Conservation (phyloP, 2,797 vertebrate genomes). For the Urosaurus nigricauda region DNA sequence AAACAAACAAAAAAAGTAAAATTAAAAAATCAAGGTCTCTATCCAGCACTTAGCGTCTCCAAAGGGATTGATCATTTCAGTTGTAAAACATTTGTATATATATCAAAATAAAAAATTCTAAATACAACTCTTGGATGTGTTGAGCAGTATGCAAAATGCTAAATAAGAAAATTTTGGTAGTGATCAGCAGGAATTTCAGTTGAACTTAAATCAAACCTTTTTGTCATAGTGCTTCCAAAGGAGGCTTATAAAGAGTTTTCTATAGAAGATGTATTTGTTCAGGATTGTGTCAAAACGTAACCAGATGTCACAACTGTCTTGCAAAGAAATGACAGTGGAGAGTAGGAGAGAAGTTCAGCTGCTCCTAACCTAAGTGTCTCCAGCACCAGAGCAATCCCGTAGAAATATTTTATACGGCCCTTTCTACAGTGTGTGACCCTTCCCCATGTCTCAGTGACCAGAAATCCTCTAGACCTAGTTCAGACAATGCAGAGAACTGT, state of each 20-base stretch:
- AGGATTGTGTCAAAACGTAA: not conserved
- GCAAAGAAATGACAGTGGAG: not conserved
- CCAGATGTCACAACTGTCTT: not conserved
- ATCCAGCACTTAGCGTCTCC: not conserved
- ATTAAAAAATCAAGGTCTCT: not conserved
- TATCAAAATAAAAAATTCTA: conserved; percentile 15
- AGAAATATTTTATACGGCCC: no score
- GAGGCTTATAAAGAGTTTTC: not conserved
- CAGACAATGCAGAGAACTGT: no score
- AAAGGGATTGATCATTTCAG: conserved; percentile 1
- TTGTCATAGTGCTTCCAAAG: not conserved
- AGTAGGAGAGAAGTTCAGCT: not conserved
- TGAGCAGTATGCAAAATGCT: not conserved
- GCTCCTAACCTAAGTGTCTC: not conserved
- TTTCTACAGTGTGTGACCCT: no score
- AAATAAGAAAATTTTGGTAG: not conserved
- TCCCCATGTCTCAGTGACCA: no score
- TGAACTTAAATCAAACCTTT: not conserved
- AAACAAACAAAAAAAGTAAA: not conserved
- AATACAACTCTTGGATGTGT: not conserved
- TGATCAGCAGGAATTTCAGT: not conserved
- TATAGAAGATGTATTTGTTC: conserved; percentile 1
- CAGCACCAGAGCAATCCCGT: no score
- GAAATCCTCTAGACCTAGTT: no score
- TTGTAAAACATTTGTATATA: not conserved